These are phyloP conservation scores for Pyrochroa serraticornis DNA, from an alignment of 2,888 invertebrate species.

Conservation along the genomic window DNA sequence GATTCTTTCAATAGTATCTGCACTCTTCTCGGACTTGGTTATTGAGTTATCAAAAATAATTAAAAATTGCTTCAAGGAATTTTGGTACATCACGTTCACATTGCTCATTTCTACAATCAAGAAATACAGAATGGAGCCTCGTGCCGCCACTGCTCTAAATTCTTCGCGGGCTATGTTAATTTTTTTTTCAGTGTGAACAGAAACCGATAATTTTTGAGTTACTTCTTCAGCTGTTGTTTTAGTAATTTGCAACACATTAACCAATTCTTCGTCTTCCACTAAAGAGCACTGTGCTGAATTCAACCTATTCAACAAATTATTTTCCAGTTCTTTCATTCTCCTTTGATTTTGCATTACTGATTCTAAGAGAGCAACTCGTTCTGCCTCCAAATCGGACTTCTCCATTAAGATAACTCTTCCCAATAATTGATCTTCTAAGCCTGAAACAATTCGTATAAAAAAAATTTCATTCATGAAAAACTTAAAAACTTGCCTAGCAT, in stretches of 20 bases:
- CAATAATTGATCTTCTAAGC: constrained; percentile 91
- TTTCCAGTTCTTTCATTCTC: constrained; percentile 94
- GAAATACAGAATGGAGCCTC: constrained; percentile 94
- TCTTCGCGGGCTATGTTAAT: constrained; percentile 94
- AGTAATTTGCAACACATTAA: constrained; percentile 80
- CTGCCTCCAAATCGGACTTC: constrained; percentile 93
- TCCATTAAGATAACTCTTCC: constrained; percentile 95
- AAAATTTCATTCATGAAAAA: background rate
- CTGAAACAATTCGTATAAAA: constrained; percentile 50
- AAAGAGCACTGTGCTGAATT: constrained; percentile 93
- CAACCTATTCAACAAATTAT: constrained; percentile 86
- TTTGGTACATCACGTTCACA: constrained; percentile 97
- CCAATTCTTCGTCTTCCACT: constrained; percentile 94
- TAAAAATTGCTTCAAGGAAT: constrained; percentile 92
- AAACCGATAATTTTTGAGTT: constrained; percentile 89
- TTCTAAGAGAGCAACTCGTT: constrained; percentile 90
- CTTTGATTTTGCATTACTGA: constrained; percentile 96
- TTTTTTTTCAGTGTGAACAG: constrained; percentile 92
- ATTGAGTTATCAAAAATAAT: constrained; percentile 94
- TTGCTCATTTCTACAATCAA: constrained; percentile 97
- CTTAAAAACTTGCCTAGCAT: constrained; percentile 65
- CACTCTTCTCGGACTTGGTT: constrained; percentile 85
- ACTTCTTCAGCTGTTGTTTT: constrained; percentile 93
- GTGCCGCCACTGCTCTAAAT: constrained; percentile 91
- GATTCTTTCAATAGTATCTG: constrained; percentile 84